Evolutionary conservation across 2,888 invertebrate genomes (phyloP).

Genomic region (Hypercompe scribonia): DNA sequence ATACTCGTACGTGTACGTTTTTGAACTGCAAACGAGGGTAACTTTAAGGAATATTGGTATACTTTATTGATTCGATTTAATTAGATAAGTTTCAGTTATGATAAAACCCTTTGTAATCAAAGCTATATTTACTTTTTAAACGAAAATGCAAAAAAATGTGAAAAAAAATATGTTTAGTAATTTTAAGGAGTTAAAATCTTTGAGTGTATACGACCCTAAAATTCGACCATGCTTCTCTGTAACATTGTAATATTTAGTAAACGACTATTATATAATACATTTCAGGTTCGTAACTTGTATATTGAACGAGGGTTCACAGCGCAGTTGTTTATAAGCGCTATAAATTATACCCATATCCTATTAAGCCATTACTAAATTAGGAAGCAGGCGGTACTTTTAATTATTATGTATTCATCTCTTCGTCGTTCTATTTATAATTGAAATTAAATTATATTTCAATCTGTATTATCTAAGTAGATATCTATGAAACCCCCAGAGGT

Average conservation of each 20-base stretch:
- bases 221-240: background rate
- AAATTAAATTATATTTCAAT: background rate
- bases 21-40: background rate
- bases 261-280: background rate
- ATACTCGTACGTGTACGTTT: background rate
- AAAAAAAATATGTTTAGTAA: too few relatives aligned
- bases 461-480: too few relatives aligned
- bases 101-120: background rate
- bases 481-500: too few relatives aligned
- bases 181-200: too few relatives aligned
- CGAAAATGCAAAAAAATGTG: too few relatives aligned
- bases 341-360: conserved; percentile 26
- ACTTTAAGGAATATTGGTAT: background rate
- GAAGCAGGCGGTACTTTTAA: background rate
- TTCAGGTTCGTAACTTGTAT: background rate
- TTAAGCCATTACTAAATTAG: conserved; percentile 25
- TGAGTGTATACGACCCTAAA: background rate
- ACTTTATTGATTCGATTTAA: background rate
- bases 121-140: background rate
- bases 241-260: background rate
- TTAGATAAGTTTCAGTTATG: background rate
- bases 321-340: conserved; percentile 12
- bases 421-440: background rate
- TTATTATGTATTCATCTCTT: background rate
- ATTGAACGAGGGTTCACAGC: conserved; percentile 18